These are phyloP conservation scores for Drosophila cognata DNA, from an alignment of 2,888 invertebrate species.

Conservation along the genomic window DNA sequence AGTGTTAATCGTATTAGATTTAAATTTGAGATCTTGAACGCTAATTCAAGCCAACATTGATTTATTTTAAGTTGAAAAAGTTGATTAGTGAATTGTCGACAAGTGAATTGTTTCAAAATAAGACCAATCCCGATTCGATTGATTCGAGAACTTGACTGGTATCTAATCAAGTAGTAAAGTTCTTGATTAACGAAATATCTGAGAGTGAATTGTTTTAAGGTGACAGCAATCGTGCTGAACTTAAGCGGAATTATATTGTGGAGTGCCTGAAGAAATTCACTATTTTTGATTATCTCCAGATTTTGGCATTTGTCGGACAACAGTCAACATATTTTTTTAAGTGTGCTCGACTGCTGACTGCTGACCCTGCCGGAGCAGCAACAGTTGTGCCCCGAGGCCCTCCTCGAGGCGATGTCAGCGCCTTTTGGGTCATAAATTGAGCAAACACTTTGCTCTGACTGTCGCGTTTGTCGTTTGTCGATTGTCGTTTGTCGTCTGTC, in stretches of 20 bases:
- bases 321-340: neutral
- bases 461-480: constrained; percentile 27
- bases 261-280: neutral
- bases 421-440: constrained; percentile 73
- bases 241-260: neutral
- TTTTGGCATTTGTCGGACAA: neutral
- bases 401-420: constrained; percentile 45
- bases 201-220: neutral
- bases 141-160: neutral
- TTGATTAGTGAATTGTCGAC: neutral
- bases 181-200: neutral
- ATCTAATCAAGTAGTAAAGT: neutral
- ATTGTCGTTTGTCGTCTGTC: constrained; percentile 39
- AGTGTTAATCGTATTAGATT: neutral
- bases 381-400: constrained; percentile 44
- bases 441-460: constrained; percentile 71
- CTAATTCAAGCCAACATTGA: neutral
- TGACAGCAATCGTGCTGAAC: neutral
- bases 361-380: constrained; percentile 61
- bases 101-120: neutral
- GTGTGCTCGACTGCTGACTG: constrained; percentile 16
- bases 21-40: neutral
- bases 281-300: neutral
- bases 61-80: neutral
- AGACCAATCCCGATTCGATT: neutral